Conservation (phyloP, 2,888 invertebrate genomes). For the Harmothoe impar region DNA sequence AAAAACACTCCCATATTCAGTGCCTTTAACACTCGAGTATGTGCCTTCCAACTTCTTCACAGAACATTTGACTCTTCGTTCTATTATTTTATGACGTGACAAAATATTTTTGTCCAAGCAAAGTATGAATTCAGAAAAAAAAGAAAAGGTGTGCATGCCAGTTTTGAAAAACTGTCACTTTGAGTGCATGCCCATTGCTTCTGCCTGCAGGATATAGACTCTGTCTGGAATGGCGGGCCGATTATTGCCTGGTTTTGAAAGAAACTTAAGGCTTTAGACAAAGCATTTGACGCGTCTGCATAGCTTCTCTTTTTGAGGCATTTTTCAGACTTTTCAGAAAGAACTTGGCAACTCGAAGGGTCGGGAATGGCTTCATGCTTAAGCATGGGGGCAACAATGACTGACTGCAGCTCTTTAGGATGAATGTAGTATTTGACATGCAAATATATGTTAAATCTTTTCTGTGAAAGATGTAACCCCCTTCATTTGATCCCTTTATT, state of each 20-base stretch:
- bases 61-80: too few species aligned
- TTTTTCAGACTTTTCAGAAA: neutral
- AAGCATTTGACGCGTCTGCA: conserved; percentile 1
- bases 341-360: neutral
- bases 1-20: too few species aligned
- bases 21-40: too few species aligned
- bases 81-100: too few species aligned
- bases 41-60: too few species aligned
- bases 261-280: neutral
- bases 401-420: neutral
- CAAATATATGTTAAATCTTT: neutral
- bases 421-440: conserved; percentile 18
- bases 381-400: neutral
- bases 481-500: too few species aligned
- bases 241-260: neutral
- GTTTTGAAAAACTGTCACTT: neutral
- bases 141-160: conserved; percentile 19
- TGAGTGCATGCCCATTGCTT: neutral
- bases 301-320: neutral
- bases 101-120: neutral
- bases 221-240: neutral
- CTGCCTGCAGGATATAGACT: neutral
- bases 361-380: neutral
- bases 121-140: neutral
- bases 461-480: too few species aligned